Conservation (phyloP, 2,888 invertebrate genomes). For the Napeogenes sylphis region DNA sequence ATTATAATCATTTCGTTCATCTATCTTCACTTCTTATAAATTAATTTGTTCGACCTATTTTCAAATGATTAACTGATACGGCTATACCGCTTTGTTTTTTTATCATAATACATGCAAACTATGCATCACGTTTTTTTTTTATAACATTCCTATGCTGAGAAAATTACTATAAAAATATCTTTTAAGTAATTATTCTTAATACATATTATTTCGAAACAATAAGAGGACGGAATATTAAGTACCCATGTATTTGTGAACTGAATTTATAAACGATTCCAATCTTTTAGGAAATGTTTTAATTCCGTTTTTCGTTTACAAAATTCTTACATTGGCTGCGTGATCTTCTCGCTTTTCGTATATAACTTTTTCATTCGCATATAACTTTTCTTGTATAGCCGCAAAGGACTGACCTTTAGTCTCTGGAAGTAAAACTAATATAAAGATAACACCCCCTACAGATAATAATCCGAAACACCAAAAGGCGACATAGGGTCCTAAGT, state of each 20-base stretch:
- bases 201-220: neutral
- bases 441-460: constrained; percentile 72
- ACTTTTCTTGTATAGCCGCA: constrained; percentile 75
- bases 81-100: too few relatives aligned
- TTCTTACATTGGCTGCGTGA: constrained; percentile 55
- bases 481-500: constrained; percentile 71
- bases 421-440: constrained; percentile 72
- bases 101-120: too few relatives aligned
- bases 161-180: too few relatives aligned
- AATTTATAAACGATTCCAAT: constrained; percentile 6
- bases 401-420: constrained; percentile 80
- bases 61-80: neutral
- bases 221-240: constrained; percentile 12
- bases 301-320: constrained; percentile 31
- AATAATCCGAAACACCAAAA: constrained; percentile 76
- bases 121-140: too few relatives aligned
- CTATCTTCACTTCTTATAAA: neutral
- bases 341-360: constrained; percentile 58
- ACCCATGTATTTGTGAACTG: neutral
- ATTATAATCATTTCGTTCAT: too few relatives aligned
- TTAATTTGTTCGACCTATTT: constrained; percentile 21
- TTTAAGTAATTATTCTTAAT: too few relatives aligned
- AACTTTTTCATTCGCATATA: constrained; percentile 60
- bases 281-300: constrained; percentile 31
- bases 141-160: too few relatives aligned